Conservation (phyloP, 2,797 vertebrate species). For the Pogonophryne albipinna region DNA sequence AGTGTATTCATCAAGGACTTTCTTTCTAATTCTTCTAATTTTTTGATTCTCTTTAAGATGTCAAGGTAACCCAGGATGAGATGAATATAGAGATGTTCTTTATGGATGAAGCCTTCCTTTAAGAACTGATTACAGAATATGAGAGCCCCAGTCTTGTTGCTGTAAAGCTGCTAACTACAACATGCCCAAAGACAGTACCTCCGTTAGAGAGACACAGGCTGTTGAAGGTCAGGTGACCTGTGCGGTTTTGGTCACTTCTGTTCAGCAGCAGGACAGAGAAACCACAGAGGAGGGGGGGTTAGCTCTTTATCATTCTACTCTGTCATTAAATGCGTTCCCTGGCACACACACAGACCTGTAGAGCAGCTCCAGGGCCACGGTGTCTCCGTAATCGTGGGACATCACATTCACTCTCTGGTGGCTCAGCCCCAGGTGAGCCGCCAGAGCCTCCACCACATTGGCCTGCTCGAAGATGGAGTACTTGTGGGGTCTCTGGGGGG, state of each 20-base stretch:
- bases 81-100: no score
- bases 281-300: neutral
- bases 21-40: no score
- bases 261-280: neutral
- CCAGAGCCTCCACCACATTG: slow-evolving; percentile 90
- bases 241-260: slow-evolving; percentile 92
- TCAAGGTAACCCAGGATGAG: no score
- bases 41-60: no score
- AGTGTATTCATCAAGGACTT: no score
- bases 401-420: slow-evolving; percentile 91
- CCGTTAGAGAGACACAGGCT: slow-evolving; percentile 97
- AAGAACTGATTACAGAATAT: neutral
- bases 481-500: slow-evolving; percentile 88
- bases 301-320: neutral
- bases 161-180: neutral
- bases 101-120: no score
- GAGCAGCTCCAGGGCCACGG: slow-evolving; percentile 95
- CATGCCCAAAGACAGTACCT: slow-evolving; percentile 80
- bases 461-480: slow-evolving; percentile 98
- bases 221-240: slow-evolving; percentile 91
- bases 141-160: neutral
- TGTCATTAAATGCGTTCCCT: neutral
- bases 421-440: slow-evolving; percentile 87
- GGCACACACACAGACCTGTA: slow-evolving; percentile 83
- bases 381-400: slow-evolving; percentile 96